Evolutionary conservation across 2,888 invertebrate genomes (phyloP), one percentile per base, ranked within the genome.

Genomic region (Nomada goodeniana): DNA sequence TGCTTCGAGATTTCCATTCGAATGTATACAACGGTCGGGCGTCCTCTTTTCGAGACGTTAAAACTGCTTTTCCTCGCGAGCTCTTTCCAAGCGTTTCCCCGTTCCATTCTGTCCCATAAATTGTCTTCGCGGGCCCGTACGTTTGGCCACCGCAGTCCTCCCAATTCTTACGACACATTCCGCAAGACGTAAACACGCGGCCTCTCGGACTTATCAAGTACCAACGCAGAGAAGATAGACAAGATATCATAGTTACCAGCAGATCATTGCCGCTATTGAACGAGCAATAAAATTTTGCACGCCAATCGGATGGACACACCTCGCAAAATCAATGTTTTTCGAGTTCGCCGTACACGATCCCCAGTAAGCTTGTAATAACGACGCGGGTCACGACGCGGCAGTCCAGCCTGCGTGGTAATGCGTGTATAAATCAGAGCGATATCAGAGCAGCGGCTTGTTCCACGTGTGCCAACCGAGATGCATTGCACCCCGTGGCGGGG

Each of bases 371-470:
- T 53, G 73, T 83, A 86, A 88, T 84, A 86, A 88, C 80, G 73
- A 82, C 70, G 79, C 79, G 67, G 76, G 83, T 85, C 83, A 77
- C 74, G 83, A 83, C 61, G 83, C 74, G 63, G 79, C 79, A 77
- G 78, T 83, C 84, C 83, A 76, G 84, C 82, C 86, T 83, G 82
- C 80, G 86, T 89, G 87, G 82, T 89, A 90, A 90, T 88, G 86
- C 88, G 86, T 84, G 85, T 84, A 87, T 90, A 89, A 90, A 90
- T 90, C 89, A 90, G 87, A 74, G 83, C 84, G 88, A 88, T 89
- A 89, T 83, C 84, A 83, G 79, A 79, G 57, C 72, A 69, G 72
- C 71, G 82, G 84, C 77, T 87, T 84, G 89, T 88, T 89, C 80
- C 84, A 82, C 85, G 80, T 87, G 75, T 78, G 75, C 63, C 88